phyloP scores from a whole-genome alignment of 2,888 invertebrate genomes.

The Ypsolopha sequella region DNA sequence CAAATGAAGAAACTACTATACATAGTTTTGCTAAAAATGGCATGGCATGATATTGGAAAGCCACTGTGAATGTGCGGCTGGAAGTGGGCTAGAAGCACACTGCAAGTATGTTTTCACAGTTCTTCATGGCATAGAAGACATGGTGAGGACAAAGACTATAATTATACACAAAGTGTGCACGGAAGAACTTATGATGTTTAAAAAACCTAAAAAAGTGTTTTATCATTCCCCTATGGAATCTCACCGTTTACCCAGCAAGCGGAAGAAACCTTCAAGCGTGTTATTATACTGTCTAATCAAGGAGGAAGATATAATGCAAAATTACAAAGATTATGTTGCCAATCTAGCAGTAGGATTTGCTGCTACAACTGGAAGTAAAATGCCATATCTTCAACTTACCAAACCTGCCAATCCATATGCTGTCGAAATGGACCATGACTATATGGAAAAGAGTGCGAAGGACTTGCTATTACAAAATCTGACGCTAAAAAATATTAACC shows the following conservation, averaged over 20 bases:
- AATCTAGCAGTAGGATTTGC: neutral
- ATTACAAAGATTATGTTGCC: neutral
- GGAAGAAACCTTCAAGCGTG: neutral
- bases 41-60: neutral
- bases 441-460: neutral
- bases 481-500: too few species aligned
- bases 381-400: neutral
- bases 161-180: neutral
- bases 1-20: slow-evolving; percentile 1
- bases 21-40: neutral
- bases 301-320: neutral
- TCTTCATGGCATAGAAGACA: neutral
- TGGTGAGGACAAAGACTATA: neutral
- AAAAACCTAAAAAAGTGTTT: neutral
- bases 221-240: neutral
- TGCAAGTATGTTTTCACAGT: too few species aligned
- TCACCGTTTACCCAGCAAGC: neutral
- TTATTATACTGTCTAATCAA: neutral
- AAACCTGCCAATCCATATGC: neutral
- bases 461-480: too few species aligned
- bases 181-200: neutral
- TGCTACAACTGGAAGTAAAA: neutral
- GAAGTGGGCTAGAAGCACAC: neutral
- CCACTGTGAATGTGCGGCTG: slow-evolving; percentile 1
- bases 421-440: neutral